Percentiles rank a stretch among this genome's conserved stretches.
Conservation (phyloP, 1,140 invertebrate genomes). For the Whitmania pigra region DNA sequence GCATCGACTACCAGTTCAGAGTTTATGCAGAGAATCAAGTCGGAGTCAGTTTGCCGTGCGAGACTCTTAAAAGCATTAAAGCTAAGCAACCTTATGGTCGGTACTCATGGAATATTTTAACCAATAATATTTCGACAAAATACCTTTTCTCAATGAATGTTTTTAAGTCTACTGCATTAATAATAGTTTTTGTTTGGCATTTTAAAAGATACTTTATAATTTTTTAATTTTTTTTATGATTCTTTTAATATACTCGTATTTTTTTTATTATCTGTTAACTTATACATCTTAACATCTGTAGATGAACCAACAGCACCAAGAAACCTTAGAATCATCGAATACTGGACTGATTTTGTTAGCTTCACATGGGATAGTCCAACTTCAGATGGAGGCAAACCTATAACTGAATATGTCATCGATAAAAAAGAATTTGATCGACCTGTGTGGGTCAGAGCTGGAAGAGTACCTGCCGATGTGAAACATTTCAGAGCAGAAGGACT, state of each 20-base stretch:
- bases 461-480: background rate
- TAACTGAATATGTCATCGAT: constrained; percentile 59
- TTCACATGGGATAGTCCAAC: constrained; percentile 60
- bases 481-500: constrained; percentile 77
- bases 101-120: background rate
- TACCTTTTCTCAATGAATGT: background rate
- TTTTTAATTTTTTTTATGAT: no score
- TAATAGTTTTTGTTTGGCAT: background rate
- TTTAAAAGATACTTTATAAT: background rate
- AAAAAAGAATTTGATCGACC: constrained; percentile 50
- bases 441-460: constrained; percentile 71
- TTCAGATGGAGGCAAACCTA: constrained; percentile 53
- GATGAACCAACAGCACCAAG: constrained; percentile 49
- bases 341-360: constrained; percentile 77
- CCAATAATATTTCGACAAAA: no score
- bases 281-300: constrained; percentile 18
- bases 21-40: constrained; percentile 92
- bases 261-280: background rate
- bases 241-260: no score
- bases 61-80: constrained; percentile 48
- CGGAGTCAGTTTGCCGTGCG: constrained; percentile 73
- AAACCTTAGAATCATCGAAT: constrained; percentile 66
- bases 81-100: constrained; percentile 28
- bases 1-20: constrained; percentile 89
- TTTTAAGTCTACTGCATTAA: background rate